Conservation (phyloP, 2,888 invertebrate genomes). For the Volucella bombylans region DNA sequence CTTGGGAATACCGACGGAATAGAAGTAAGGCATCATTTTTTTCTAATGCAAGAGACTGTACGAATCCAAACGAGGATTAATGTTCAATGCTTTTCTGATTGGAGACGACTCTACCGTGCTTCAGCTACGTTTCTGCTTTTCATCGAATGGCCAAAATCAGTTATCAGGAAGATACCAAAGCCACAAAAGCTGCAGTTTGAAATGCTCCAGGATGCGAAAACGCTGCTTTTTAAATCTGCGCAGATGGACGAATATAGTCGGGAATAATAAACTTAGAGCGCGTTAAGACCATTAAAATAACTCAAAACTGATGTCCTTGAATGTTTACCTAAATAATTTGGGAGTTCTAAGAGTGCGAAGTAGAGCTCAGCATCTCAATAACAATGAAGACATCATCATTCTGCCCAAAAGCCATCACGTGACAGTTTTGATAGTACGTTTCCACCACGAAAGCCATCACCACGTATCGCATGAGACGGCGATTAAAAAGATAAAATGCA, state of each 20-base stretch:
- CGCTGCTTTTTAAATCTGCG: constrained; percentile 37
- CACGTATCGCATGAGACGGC: constrained; percentile 39
- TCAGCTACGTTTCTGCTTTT: constrained; percentile 46
- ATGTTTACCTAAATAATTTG: constrained; percentile 46
- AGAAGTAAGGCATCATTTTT: constrained; percentile 9
- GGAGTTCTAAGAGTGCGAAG: constrained; percentile 43
- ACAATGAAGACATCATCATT: constrained; percentile 28
- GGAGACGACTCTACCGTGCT: too few relatives aligned
- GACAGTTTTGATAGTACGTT: too few relatives aligned
- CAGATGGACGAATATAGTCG: constrained; percentile 51
- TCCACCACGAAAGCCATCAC: too few relatives aligned
- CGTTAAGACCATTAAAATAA: constrained; percentile 37
- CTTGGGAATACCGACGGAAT: constrained; percentile 7
- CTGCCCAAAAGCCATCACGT: too few relatives aligned
- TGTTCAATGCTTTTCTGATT: too few relatives aligned
- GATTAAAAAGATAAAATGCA: constrained; percentile 29
- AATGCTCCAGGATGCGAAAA: constrained; percentile 43
- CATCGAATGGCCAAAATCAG: constrained; percentile 24
- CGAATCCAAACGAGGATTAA: not conserved
- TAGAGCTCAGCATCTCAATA: constrained; percentile 51
- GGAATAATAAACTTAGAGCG: constrained; percentile 52
- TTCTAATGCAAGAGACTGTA: constrained; percentile 6
- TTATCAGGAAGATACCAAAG: not conserved
- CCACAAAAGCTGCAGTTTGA: constrained; percentile 2
- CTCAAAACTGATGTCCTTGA: constrained; percentile 52